phyloP scores from a whole-genome alignment of 2,888 invertebrate genomes.

The Tridacna crocea region DNA sequence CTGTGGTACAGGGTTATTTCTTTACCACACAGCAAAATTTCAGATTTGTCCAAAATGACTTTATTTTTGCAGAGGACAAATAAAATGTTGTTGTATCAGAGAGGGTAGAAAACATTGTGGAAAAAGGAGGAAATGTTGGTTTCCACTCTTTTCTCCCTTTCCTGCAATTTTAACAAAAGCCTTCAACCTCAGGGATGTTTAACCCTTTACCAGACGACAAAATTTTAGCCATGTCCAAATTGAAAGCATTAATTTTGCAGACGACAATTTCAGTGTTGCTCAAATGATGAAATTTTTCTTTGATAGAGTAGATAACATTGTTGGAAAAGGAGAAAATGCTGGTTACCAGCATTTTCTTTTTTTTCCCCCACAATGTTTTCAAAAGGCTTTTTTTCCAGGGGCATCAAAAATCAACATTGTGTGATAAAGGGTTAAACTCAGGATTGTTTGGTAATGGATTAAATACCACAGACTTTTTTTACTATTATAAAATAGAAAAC shows the following conservation, averaged over 20 bases:
- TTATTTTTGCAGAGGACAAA: too few species aligned
- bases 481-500: too few species aligned
- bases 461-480: too few species aligned
- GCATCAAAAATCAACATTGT: neutral
- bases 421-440: neutral
- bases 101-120: conserved; percentile 1
- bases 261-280: too few species aligned
- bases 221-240: too few species aligned
- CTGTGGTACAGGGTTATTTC: neutral
- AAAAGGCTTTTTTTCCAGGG: neutral
- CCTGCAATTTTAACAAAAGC: neutral
- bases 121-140: neutral
- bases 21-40: neutral
- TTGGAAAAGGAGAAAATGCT: too few species aligned
- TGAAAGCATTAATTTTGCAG: too few species aligned
- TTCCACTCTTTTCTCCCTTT: neutral
- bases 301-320: too few species aligned
- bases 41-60: neutral
- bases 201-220: too few species aligned
- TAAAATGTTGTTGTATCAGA: neutral
- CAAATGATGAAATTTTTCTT: too few species aligned
- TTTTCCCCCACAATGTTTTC: neutral
- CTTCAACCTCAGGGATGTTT: neutral
- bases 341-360: too few species aligned
- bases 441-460: too few species aligned